Evolutionary conservation across 2,797 vertebrate species (phyloP).

Genomic region (Falco concolor): DNA sequence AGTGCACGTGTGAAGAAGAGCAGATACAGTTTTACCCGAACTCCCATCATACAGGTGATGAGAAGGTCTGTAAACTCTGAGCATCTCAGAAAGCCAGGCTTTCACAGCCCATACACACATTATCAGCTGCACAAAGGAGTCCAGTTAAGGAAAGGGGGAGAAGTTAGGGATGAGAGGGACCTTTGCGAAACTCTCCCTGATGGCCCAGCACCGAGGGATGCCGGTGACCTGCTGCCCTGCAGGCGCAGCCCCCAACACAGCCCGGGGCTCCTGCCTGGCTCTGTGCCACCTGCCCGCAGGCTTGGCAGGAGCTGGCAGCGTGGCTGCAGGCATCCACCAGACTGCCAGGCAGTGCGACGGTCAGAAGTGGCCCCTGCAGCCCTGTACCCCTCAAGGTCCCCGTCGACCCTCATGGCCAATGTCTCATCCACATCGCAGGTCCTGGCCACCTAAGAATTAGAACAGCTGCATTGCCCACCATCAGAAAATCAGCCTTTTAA

Average conservation of each 20-base stretch:
- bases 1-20: no score
- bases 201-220: background rate
- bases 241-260: background rate
- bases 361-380: background rate
- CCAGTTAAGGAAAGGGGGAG: background rate
- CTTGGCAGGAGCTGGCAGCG: background rate
- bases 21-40: no score
- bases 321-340: background rate
- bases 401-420: background rate
- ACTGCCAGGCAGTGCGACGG: background rate
- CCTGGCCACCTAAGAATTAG: background rate
- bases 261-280: rapidly evolving
- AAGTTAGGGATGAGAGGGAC: background rate
- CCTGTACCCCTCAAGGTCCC: background rate
- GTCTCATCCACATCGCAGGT: background rate
- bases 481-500: background rate
- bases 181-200: background rate
- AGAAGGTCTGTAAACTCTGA: background rate
- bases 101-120: background rate
- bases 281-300: background rate
- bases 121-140: background rate
- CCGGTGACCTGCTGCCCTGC: background rate
- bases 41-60: background rate
- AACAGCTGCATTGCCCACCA: rapidly evolving
- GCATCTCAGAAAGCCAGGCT: background rate